Base-by-base conservation (phyloP, 2,797 vertebrate genomes). In the Paratrypauchen microcephalus region DNA sequence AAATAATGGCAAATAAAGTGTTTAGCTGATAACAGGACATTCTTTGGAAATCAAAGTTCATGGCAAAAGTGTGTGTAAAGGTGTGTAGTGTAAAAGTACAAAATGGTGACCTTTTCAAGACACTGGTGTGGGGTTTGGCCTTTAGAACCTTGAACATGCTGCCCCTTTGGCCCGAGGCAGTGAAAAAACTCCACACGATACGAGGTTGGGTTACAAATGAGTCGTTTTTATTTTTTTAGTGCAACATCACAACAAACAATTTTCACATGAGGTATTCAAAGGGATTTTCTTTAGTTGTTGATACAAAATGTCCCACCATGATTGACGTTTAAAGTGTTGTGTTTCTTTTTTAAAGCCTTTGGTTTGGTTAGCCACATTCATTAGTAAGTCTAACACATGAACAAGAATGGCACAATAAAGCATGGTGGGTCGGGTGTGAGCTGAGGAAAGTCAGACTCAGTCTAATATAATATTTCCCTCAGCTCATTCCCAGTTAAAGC, bases 201-300 rank as follows among this genome's bases (percentile, higher is more conserved):
- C 78, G 16, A 63, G 0, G 55, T 83, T 91, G 88, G 89, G 90
- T 91, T 93, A 91, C 91, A 93, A 94, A 93, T 93, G 86, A 92
- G 87, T 91, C 86, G 81, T 89, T 93, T 94, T 93, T 91, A 86
- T 91, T 92, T 89, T 92, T 93, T 94, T 93, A 94, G 94, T 94
- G 93, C 92, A 94, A 94, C 92, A 94, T 92, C 93, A 95, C 94
- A 92, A 94, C 94, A 93, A 94, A 94, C 93, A 94, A 92, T 92
- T 93, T 92, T 94, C 92, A 94, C 93, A 94, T 94, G 94, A 94
- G 94, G 93, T 94, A 94, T 94, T 94, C 92, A 94, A 92, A 94
- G 93, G 83, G 92, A 91, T 93, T 93, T 89, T 91, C 88, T 90
- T 90, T 83, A 91, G 89, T 92, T 88, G 88, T 91, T 88, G 88